A percentile compares a stretch with the other conserved stretches of the same genome.
Conservation (phyloP, 1,140 invertebrate species). For the Drosophila nigrodunni region DNA sequence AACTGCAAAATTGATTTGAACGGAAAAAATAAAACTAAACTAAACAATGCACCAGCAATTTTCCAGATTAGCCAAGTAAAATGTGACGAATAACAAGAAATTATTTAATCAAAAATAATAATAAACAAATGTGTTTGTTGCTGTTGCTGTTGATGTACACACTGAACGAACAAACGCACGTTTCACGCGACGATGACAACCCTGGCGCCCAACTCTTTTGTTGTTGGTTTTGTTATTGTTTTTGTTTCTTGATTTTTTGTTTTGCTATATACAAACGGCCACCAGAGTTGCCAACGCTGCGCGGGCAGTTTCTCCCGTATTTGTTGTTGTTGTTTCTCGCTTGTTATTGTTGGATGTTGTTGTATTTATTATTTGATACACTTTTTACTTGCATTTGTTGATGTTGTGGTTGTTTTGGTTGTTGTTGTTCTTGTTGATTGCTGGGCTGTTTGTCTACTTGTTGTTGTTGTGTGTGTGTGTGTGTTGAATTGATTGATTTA, state of each 20-base stretch:
- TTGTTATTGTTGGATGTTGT: constrained; percentile 45
- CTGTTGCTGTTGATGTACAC: constrained; percentile 11
- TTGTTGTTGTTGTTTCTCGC: constrained; percentile 27
- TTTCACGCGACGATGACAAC: constrained; percentile 15
- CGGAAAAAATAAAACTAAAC: constrained; percentile 77
- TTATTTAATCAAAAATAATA: constrained; percentile 14
- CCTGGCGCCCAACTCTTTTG: constrained; percentile 42
- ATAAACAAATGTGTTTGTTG: constrained; percentile 3
- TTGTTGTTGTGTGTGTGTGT: constrained; percentile 58
- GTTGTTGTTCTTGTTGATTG: constrained; percentile 58
- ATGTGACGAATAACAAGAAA: constrained; percentile 15
- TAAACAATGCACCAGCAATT: constrained; percentile 70
- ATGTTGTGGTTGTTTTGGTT: constrained; percentile 52
- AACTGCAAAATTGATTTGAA: constrained; percentile 79
- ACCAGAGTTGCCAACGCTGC: constrained; percentile 54
- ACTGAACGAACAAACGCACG: constrained; percentile 12
- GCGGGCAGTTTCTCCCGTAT: constrained; percentile 10
- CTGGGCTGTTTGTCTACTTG: constrained; percentile 72
- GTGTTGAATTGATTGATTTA: constrained; percentile 84
- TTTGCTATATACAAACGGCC: constrained; percentile 76
- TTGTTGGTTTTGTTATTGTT: constrained; percentile 32
- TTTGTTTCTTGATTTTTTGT: constrained; percentile 54
- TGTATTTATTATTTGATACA: constrained; percentile 44
- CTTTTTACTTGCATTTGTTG: constrained; percentile 64
- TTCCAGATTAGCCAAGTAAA: constrained; percentile 33